Evolutionary conservation across 2,797 vertebrate species (phyloP), one percentile per base, ranked within the genome.

Genomic region (Hipposideros larvatus): DNA sequence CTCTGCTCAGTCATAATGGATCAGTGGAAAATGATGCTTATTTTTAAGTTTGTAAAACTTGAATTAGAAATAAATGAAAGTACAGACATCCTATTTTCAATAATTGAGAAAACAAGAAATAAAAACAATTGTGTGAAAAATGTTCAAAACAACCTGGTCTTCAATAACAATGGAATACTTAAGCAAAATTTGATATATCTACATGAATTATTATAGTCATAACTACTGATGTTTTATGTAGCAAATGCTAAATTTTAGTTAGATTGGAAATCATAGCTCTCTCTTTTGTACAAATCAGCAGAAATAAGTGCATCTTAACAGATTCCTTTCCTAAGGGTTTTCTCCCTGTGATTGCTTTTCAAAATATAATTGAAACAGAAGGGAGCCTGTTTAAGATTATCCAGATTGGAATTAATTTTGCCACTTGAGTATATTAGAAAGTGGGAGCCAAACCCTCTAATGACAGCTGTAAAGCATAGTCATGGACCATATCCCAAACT

Each of bases 341-440:
- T 94, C 21, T 80, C n/a, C 63, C 43, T 94, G 3, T 92, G 82
- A 75, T 5, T 14, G 7, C 55, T 83, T 95, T 96, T 82, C 68
- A 94, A 97, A 97, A 90, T 92, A 78, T 96, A 95, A 95, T 53
- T 48, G 71, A 91, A 66, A 61, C 80, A 84, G 85, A 94, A 96
- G 82, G 61, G 87, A 97, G 71, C 74, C 59, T 91, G 19, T 86
- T 96, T 84, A 90, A 88, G 73, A 71, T 93, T 82, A 71, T 91
- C 37, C 86, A 91, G 10, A 92, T 66, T 91, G 24, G 85, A 97
- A 92, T 95, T 92, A 91, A 96, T 95, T 94, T 96, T 95, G 31
- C 66, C 68, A 57, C n/a, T 94, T 91, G 66, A 37, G 22, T 93
- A 7, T 92, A 43, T 96, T 95, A 77, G 37, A 73, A 88, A 90